phyloP scores from a whole-genome alignment of 2,113 vertebrate genomes.

The Peucedramus taeniatus region DNA sequence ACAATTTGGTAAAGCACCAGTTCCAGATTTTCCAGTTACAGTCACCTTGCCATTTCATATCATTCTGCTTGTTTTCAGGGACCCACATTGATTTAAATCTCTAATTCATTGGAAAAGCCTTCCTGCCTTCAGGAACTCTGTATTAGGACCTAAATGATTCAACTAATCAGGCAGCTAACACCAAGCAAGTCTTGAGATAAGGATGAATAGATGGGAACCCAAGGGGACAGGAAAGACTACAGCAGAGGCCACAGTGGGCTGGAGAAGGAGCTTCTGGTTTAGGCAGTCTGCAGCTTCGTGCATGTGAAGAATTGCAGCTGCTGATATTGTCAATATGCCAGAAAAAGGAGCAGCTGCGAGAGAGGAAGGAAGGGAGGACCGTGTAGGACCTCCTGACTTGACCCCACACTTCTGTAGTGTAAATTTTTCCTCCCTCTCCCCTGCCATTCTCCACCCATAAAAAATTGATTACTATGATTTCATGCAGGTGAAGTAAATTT shows the following conservation, averaged over 20 bases:
- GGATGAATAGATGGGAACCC: not conserved
- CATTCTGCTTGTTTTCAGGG: not conserved
- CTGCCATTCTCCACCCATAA: not conserved
- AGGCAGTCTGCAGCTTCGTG: not conserved
- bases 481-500: not conserved
- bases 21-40: not conserved
- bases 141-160: not conserved
- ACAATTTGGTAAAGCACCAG: not conserved
- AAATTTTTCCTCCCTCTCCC: not conserved
- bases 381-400: not conserved
- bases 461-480: not conserved
- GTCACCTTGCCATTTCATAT: not conserved
- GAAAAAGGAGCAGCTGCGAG: not conserved
- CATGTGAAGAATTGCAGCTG: not conserved
- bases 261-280: not conserved
- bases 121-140: not conserved
- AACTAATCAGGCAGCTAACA: not conserved
- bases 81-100: not conserved
- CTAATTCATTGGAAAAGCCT: not conserved
- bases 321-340: not conserved
- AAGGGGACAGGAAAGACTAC: not conserved
- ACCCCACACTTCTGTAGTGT: not conserved
- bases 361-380: not conserved
- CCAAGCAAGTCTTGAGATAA: not conserved
- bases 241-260: not conserved